phyloP scores from a whole-genome alignment of 1,140 invertebrate genomes.

The Paracyclopina nana region DNA sequence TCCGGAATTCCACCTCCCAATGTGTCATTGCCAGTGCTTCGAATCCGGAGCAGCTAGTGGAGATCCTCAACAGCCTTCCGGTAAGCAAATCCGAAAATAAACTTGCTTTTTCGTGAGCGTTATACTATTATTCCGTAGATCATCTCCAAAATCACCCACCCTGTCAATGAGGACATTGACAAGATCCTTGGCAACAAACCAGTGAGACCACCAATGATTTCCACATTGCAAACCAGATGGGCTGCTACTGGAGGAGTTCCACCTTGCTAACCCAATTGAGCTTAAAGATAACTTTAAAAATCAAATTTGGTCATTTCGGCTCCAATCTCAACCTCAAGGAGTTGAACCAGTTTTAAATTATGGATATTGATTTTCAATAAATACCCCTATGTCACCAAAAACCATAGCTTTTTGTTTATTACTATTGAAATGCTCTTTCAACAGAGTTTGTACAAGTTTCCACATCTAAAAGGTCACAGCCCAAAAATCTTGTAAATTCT shows the following conservation, averaged over 20 bases:
- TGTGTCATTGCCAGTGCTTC: neutral
- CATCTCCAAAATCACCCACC: neutral
- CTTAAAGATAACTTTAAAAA: no score
- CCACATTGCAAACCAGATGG: constrained; percentile 2
- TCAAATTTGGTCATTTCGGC: no score
- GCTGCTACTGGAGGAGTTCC: neutral
- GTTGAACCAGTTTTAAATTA: no score
- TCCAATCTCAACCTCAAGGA: no score
- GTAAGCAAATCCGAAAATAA: neutral
- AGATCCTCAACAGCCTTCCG: neutral
- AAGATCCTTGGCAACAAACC: constrained; percentile 3
- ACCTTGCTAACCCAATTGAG: constrained; percentile 11
- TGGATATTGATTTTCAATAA: no score
- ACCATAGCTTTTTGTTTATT: no score
- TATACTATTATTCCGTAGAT: neutral
- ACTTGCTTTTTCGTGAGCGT: neutral
- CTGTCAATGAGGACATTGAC: neutral
- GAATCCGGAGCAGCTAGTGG: neutral
- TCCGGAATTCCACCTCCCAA: neutral
- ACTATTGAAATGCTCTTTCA: no score
- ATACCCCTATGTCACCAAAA: no score
- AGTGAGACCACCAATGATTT: constrained; percentile 2
- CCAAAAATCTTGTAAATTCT: no score
- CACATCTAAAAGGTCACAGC: no score
- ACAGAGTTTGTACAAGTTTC: no score